Base-by-base conservation (phyloP, 2,888 invertebrate species). In the Nesidiocoris tenuis region DNA sequence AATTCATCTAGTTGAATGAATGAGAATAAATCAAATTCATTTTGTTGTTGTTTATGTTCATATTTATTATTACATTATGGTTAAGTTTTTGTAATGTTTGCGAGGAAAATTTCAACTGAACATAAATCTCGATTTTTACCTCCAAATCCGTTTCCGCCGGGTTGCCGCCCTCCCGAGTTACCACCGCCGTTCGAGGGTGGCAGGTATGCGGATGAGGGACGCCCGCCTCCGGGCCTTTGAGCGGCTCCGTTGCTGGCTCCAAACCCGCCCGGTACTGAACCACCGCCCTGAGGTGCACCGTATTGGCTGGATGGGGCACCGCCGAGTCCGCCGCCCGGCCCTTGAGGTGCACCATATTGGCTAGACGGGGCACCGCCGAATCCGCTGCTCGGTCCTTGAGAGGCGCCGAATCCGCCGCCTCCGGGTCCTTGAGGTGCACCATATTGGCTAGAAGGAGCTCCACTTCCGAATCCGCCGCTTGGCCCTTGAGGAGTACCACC, bases 361-460 rank as follows among this genome's bases (percentile, higher is more conserved):
- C 71, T 68, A 1, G 68, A 68, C 5, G 68, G 68, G 3, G 24
- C 65, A 2, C 72, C 72, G 54, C 72, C 74, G 7, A 22, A 54
- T 39, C 23, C 22, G 18, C 71, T 61, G 22, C 22, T 18, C 12
- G 57, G 57, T 16, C 23, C 70, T 57, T 68, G 68, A 5, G 68
- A 57, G 21, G 57, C 71, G 2, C 71, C 54, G 67, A 54, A 54
- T 17, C 71, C 71, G 5, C 71, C 61, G 25, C 71, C 71, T n/a
- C n/a, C n/a, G n/a, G n/a, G n/a, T 1, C 71, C 71, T 25, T 71
- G 72, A 25, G 72, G 63, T 17, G 61, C 72, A 1, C 72, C 72
- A n/a, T 72, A 61, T 2, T 16, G 39, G 12, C 56, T 56, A 1
- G 72, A 70, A 24, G 70, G 63, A 57, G 59, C 71, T 3, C 71